A percentile compares a stretch with the other conserved stretches of the same genome.
These are phyloP conservation scores for Trochalopteron elliotii DNA, from an alignment of 2,113 vertebrate genomes.

Conservation along the genomic window DNA sequence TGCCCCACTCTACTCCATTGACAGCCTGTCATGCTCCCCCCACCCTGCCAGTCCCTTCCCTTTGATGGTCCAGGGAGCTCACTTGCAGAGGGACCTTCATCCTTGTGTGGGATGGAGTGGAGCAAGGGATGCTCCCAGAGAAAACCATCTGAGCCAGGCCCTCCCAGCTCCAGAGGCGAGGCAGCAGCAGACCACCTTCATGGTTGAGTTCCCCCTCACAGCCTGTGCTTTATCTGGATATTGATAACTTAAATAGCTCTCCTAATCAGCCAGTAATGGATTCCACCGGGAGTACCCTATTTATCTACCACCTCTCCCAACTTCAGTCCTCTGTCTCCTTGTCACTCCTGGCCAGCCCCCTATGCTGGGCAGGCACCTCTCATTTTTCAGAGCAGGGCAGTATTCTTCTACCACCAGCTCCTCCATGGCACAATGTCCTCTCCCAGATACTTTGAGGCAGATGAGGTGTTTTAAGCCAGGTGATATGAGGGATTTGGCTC, in stretches of 20 bases:
- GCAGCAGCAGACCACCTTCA: constrained; percentile 47
- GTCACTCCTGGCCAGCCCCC: neutral
- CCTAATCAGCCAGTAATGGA: constrained; percentile 30
- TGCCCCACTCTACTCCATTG: neutral
- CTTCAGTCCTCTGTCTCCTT: constrained; percentile 8
- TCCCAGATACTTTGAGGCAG: neutral
- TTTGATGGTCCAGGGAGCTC: neutral
- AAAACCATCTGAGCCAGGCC: accelerated
- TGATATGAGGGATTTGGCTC: neutral
- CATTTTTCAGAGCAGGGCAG: neutral
- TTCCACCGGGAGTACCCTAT: neutral
- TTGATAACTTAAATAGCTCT: constrained; percentile 1
- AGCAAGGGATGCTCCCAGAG: neutral
- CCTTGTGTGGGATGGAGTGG: accelerated
- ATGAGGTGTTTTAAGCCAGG: neutral
- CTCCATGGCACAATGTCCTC: accelerated
- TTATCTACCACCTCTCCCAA: neutral
- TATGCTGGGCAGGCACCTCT: accelerated
- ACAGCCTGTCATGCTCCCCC: accelerated
- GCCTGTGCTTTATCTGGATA: constrained; percentile 46
- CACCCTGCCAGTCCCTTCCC: accelerated
- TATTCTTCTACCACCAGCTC: neutral
- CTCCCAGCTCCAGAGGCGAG: neutral
- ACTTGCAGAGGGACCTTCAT: neutral
- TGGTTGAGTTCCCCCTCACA: constrained; percentile 5